Conservation (phyloP, 2,888 invertebrate genomes). For the Escarpia spicata region DNA sequence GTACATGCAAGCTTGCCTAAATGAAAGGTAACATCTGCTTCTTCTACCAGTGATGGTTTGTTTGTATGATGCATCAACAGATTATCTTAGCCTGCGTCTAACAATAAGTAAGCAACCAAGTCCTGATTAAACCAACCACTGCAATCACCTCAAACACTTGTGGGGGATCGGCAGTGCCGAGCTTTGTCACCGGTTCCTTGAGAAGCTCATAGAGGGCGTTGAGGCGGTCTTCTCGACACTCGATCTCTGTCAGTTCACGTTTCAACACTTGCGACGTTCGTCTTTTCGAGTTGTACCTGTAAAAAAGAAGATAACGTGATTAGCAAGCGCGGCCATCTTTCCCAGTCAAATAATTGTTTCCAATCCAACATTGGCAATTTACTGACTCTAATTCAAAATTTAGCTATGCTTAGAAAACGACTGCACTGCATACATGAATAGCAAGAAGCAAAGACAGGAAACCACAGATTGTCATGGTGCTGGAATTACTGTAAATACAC, state of each 20-base stretch:
- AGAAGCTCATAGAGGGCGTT: constrained; percentile 81
- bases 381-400: background rate
- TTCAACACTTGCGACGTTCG: constrained; percentile 63
- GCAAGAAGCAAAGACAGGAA: background rate
- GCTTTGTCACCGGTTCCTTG: constrained; percentile 44
- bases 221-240: constrained; percentile 85
- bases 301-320: background rate
- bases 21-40: background rate
- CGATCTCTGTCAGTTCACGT: constrained; percentile 82
- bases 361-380: background rate
- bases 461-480: background rate
- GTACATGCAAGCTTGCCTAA: background rate
- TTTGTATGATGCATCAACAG: background rate
- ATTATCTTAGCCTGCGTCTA: background rate
- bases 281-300: constrained; percentile 28
- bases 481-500: background rate
- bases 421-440: background rate
- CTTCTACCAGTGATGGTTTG: background rate
- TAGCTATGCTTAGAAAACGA: constrained; percentile 20
- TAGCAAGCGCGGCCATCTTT: background rate
- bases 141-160: constrained; percentile 42
- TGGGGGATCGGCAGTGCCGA: constrained; percentile 53
- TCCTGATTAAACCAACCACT: background rate
- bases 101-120: background rate
- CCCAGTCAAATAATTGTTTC: background rate